Evolutionary conservation across 2,797 vertebrate species (phyloP), one percentile per base, ranked within the genome.

Genomic region (Rhincodon typus): DNA sequence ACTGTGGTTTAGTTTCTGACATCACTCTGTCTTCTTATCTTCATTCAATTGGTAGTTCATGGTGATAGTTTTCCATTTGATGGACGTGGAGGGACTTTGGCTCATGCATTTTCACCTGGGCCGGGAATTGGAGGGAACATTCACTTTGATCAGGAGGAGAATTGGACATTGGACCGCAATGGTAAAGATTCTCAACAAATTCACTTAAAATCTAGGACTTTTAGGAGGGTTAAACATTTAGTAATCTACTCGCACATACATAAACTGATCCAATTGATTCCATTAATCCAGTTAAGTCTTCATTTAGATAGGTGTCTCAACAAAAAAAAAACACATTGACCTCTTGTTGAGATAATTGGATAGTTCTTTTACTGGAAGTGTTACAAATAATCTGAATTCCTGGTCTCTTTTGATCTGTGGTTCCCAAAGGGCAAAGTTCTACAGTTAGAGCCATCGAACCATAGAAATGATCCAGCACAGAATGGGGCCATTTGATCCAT

Each of bases 71-170:
- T 91, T 62, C 42, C 96, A 72, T 96, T 96, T 95, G n/a, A 96
- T 95, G 96, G 79, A 0, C 77, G 77, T 42, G 95, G 70, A 79
- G 96, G 67, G 70, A 30, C 96, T 30, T 0, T 23, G 53, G 96
- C 87, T 94, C 94, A 94, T 50, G 70, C 82, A 50, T 97, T 96
- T 95, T 69, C 88, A 96, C 82, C 87, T 25, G 25, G 50, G 42
- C 79, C 77, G n/a, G 86, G 84, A 72, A 62, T 96, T 94, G 96
- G 91, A 87, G 95, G 93, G 1, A 62, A 96, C 69, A 46, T 96
- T 95, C 90, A 96, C 82, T 96, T 96, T 72, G 96, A 96, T 96
- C 88, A 94, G n/a, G 96, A 96, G 70, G 93, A 97, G 96, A 94
- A 74, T 15, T 96, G 95, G 96, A 96, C 82, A 95, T 5, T 72